Evolutionary conservation across 2,888 invertebrate genomes (phyloP).

Genomic region (Synergus laeviventris): DNA sequence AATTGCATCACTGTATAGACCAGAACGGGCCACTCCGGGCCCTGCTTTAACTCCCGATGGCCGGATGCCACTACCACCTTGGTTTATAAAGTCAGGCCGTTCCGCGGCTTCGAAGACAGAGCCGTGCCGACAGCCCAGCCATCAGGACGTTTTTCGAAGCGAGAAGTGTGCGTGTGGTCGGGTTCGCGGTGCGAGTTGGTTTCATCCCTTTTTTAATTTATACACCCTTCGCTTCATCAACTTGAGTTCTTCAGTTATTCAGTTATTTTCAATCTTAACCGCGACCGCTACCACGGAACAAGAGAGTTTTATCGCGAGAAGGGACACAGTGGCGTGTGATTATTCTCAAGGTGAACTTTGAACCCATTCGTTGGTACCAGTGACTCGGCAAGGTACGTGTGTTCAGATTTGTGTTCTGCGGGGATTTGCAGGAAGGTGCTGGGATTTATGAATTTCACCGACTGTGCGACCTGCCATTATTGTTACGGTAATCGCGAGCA

Average conservation of each 20-base stretch:
- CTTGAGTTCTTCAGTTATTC: slow-evolving; percentile 3
- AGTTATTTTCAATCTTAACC: not conserved
- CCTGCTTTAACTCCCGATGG: slow-evolving; percentile 58
- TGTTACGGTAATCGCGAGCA: slow-evolving; percentile 1
- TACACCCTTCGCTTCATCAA: not conserved
- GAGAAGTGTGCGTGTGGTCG: slow-evolving; percentile 64
- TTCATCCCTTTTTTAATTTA: slow-evolving; percentile 33
- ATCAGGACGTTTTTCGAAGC: slow-evolving; percentile 66
- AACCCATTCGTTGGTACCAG: slow-evolving; percentile 56
- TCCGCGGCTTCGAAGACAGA: slow-evolving; percentile 73
- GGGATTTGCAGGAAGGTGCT: slow-evolving; percentile 41
- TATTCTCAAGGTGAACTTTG: slow-evolving; percentile 54
- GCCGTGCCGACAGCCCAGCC: slow-evolving; percentile 74
- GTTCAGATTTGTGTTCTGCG: slow-evolving; percentile 45
- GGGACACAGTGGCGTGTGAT: slow-evolving; percentile 45
- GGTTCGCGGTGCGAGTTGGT: slow-evolving; percentile 47
- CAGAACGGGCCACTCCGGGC: slow-evolving; percentile 64
- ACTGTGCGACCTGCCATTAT: not conserved
- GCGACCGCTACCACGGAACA: slow-evolving; percentile 41
- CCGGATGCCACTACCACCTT: slow-evolving; percentile 62
- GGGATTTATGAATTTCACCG: slow-evolving; percentile 33
- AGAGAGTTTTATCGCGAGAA: slow-evolving; percentile 44
- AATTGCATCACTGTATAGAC: slow-evolving; percentile 57
- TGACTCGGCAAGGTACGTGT: slow-evolving; percentile 63
- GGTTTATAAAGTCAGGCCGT: slow-evolving; percentile 75